A percentile compares a stretch with the other conserved stretches of the same genome.
Conservation (phyloP, 2,888 invertebrate species). For the Rhaphigaster nebulosa region DNA sequence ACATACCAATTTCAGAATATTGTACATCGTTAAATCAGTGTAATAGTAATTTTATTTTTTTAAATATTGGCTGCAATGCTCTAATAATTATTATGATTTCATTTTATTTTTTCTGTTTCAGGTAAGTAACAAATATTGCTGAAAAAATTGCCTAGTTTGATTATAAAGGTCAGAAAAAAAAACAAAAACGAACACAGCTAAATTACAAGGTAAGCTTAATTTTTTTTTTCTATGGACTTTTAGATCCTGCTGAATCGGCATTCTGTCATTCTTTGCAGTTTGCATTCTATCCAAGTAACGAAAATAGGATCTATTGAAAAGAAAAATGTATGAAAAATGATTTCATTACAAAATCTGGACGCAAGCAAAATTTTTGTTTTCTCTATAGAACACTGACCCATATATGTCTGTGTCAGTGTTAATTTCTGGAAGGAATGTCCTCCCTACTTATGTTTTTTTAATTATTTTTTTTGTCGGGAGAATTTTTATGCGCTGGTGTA, state of each 20-base stretch:
- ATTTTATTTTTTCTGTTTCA: background rate
- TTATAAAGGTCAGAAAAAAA: background rate
- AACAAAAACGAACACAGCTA: background rate
- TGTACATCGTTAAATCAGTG: too few species aligned
- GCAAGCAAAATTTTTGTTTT: background rate
- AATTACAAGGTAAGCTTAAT: background rate
- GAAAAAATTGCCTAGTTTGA: background rate
- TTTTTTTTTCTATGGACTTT: background rate
- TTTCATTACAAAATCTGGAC: background rate
- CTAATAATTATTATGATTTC: background rate
- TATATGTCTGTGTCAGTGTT: too few species aligned
- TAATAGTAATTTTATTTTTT: too few species aligned
- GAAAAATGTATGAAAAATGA: background rate
- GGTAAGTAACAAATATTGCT: background rate
- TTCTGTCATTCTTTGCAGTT: background rate
- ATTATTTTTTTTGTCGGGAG: too few species aligned
- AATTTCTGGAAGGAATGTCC: too few species aligned
- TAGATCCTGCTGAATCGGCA: background rate
- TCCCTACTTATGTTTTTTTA: too few species aligned
- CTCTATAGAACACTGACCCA: background rate
- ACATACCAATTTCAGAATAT: too few species aligned
- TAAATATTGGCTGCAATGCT: background rate
- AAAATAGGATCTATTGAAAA: background rate
- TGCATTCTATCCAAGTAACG: background rate
- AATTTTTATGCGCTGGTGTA: too few species aligned